Evolutionary conservation across 2,797 vertebrate species (phyloP).

Genomic region (Coilia nasus): DNA sequence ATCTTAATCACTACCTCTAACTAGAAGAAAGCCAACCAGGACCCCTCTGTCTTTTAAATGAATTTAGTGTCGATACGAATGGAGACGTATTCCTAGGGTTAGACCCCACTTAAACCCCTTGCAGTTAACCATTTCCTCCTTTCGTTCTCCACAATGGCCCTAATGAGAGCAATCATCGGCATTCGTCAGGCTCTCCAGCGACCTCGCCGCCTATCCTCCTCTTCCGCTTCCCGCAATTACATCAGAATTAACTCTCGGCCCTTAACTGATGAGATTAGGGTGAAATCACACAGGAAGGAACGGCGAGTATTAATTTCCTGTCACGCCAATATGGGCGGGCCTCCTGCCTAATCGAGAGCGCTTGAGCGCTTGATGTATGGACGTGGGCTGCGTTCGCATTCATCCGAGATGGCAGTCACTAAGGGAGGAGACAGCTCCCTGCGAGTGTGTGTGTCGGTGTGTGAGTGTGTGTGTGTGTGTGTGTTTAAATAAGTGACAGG

Average conservation of each 20-base stretch:
- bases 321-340: constrained; percentile 28
- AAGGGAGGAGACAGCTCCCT: background rate
- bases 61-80: background rate
- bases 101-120: background rate
- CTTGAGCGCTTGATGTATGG: constrained; percentile 36
- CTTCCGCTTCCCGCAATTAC: constrained; percentile 20
- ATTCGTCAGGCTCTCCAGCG: background rate
- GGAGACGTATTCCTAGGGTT: background rate
- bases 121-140: background rate
- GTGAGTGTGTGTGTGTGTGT: background rate
- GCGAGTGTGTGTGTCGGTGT: background rate
- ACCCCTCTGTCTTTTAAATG: background rate
- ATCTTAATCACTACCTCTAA: background rate
- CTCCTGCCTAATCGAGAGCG: constrained; percentile 34
- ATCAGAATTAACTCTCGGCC: constrained; percentile 23
- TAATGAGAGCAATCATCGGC: constrained; percentile 13
- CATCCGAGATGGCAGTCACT: background rate
- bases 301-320: constrained; percentile 32
- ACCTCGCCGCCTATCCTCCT: background rate
- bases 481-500: background rate
- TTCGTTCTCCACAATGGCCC: background rate
- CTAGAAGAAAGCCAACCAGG: background rate
- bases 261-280: constrained; percentile 20
- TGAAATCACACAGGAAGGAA: constrained; percentile 20
- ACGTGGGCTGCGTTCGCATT: background rate